A percentile compares a stretch with the other conserved stretches of the same genome.
phyloP scores from a whole-genome alignment of 2,888 invertebrate genomes.

The Dione juno region DNA sequence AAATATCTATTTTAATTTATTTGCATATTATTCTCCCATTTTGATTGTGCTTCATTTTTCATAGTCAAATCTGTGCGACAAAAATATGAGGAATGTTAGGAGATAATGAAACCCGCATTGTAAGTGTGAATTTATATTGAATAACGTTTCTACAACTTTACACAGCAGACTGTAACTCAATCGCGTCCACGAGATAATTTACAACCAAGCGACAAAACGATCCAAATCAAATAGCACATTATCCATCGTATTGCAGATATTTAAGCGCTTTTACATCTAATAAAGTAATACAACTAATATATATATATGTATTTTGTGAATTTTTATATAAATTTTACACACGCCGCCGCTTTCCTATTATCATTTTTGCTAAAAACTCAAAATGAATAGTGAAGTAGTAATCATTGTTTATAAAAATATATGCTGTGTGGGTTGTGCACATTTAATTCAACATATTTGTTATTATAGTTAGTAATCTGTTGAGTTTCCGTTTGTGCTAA shows the following conservation, averaged over 20 bases:
- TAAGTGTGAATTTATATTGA: conserved; percentile 81
- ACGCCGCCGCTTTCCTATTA: not conserved
- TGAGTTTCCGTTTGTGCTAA: too few species aligned
- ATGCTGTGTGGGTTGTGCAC: not conserved
- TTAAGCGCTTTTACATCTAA: conserved; percentile 37
- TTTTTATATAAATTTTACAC: conserved; percentile 6
- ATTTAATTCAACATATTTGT: conserved; percentile 7
- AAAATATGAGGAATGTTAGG: not conserved
- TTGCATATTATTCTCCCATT: not conserved
- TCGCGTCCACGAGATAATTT: conserved; percentile 48
- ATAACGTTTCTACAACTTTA: conserved; percentile 80
- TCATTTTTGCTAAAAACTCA: not conserved
- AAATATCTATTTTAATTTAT: not conserved
- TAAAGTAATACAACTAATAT: conserved; percentile 32
- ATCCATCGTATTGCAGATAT: conserved; percentile 11
- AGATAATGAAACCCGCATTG: conserved; percentile 42
- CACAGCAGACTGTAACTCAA: conserved; percentile 74
- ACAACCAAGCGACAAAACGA: conserved; percentile 49
- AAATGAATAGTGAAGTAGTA: not conserved
- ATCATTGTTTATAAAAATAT: conserved; percentile 17
- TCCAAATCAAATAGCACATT: conserved; percentile 41
- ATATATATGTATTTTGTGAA: conserved; percentile 32
- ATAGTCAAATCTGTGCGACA: too few species aligned
- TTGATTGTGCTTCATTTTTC: too few species aligned
- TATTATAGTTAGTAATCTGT: too few species aligned